A percentile compares a stretch with the other conserved stretches of the same genome.
Conservation (phyloP, 2,113 vertebrate species). For the Gadus macrocephalus region DNA sequence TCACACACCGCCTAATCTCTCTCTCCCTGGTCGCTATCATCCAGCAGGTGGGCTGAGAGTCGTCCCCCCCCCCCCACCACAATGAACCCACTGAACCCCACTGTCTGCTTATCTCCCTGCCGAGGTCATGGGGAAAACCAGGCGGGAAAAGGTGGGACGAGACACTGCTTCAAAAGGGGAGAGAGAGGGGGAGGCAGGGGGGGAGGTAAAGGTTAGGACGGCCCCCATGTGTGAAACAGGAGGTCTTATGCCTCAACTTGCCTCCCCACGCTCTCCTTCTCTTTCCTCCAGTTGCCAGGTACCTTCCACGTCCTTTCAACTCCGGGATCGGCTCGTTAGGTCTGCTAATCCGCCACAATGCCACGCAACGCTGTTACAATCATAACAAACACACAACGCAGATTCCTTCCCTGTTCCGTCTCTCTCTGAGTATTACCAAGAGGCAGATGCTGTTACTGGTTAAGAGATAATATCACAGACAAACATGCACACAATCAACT, state of each 20-base stretch:
- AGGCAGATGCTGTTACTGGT: constrained; percentile 34
- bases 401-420: too few species aligned
- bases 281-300: too few species aligned
- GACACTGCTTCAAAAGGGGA: constrained; percentile 3
- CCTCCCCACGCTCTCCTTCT: too few species aligned
- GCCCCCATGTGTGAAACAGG: too few species aligned
- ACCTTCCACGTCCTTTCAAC: too few species aligned
- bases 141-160: constrained; percentile 11
- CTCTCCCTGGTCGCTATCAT: background rate
- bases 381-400: too few species aligned
- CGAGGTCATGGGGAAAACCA: constrained; percentile 22
- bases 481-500: constrained; percentile 6
- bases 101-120: constrained; percentile 33
- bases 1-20: background rate
- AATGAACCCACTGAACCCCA: constrained; percentile 14
- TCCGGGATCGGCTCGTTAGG: too few species aligned
- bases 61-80: background rate
- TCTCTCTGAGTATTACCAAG: background rate
- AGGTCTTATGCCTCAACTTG: too few species aligned
- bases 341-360: too few species aligned
- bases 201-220: too few species aligned
- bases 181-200: too few species aligned
- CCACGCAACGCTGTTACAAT: too few species aligned
- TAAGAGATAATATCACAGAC: constrained; percentile 16
- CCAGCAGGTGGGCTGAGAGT: background rate